phyloP scores from a whole-genome alignment of 2,113 vertebrate genomes.

The Axis porcinus region DNA sequence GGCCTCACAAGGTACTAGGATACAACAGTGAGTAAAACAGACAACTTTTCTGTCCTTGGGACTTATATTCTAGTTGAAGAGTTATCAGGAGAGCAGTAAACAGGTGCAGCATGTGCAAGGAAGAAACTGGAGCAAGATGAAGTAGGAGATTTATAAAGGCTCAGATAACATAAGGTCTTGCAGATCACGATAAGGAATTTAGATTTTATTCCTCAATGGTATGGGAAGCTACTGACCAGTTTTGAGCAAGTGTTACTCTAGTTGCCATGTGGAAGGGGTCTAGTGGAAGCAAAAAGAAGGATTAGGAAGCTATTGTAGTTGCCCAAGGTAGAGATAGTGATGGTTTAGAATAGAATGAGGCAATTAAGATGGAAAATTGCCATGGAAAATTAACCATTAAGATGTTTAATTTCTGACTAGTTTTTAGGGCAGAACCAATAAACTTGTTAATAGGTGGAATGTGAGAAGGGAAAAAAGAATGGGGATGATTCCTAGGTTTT shows the following conservation, averaged over 20 bases:
- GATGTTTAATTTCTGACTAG: not conserved
- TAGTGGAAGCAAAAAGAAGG: not conserved
- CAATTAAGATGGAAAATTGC: not conserved
- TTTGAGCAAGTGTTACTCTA: not conserved
- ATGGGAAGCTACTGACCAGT: not conserved
- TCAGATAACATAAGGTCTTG: not conserved
- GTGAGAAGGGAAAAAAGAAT: not conserved
- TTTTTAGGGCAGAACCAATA: not conserved
- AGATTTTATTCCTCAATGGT: not conserved
- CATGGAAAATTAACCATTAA: not conserved
- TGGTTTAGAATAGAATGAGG: not conserved
- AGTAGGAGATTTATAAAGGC: not conserved
- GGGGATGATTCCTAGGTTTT: not conserved
- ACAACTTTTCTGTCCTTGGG: not conserved
- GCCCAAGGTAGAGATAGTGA: not conserved
- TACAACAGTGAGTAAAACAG: not conserved
- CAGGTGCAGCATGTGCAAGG: not conserved
- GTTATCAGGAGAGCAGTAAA: not conserved
- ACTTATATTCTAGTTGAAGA: not conserved
- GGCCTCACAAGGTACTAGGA: not conserved
- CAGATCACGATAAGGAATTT: not conserved
- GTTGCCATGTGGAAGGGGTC: not conserved
- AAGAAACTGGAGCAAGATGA: not conserved
- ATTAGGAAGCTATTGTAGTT: not conserved
- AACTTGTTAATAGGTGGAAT: not conserved